Evolutionary conservation across 2,113 vertebrate species (phyloP).

Genomic region (Thinocorus orbignyianus): DNA sequence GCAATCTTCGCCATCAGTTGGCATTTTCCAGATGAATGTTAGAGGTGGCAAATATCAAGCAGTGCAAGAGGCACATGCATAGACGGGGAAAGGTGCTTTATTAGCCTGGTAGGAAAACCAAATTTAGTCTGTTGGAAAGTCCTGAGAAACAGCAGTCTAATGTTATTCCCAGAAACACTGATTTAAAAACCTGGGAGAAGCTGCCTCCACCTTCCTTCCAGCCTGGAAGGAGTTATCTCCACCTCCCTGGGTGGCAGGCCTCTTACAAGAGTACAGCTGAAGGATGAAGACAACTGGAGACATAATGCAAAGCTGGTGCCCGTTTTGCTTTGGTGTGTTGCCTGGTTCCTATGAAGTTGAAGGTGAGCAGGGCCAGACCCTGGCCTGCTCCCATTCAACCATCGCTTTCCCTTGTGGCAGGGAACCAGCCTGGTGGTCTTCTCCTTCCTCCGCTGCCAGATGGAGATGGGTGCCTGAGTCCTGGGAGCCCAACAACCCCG

Average conservation of each 20-base stretch:
- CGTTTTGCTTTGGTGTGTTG: neutral
- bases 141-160: neutral
- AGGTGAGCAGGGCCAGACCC: neutral
- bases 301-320: fast-evolving
- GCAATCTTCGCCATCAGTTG: fast-evolving
- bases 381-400: neutral
- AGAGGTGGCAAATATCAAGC: neutral
- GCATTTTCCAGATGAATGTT: neutral
- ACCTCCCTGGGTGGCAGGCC: neutral
- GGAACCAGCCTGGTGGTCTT: no score
- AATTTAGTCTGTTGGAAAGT: neutral
- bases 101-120: neutral
- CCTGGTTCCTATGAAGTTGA: neutral
- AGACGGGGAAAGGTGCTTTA: neutral
- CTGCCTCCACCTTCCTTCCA: neutral
- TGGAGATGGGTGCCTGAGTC: neutral
- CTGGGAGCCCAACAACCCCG: neutral
- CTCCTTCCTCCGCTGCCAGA: neutral
- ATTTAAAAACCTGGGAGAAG: neutral
- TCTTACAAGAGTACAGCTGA: neutral
- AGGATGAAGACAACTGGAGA: neutral
- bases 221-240: neutral
- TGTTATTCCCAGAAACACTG: neutral
- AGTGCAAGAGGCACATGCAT: neutral
- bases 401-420: neutral